Conservation (phyloP, 2,888 invertebrate species). For the Aelia acuminata region DNA sequence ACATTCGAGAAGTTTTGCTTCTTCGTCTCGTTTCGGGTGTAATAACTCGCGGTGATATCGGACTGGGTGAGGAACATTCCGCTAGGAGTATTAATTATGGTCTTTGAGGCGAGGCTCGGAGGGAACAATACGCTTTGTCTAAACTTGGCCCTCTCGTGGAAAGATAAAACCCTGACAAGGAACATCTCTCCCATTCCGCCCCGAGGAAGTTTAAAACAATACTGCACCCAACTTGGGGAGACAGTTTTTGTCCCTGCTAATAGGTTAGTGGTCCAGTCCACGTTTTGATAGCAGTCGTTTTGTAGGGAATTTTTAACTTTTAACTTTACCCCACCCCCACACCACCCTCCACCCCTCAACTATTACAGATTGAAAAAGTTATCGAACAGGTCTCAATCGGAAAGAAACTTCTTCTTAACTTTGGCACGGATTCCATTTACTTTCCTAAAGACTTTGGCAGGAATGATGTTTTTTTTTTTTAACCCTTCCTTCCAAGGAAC, state of each 20-base stretch:
- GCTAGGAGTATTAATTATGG: conserved; percentile 26
- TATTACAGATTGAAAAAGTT: conserved; percentile 32
- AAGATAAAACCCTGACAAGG: conserved; percentile 56
- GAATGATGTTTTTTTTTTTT: neutral
- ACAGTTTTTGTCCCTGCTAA: conserved; percentile 53
- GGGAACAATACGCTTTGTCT: conserved; percentile 53
- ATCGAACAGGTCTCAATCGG: neutral
- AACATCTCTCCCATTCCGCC: neutral
- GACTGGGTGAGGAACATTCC: neutral
- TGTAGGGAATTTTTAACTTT: conserved; percentile 16
- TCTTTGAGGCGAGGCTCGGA: neutral
- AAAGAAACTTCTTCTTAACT: neutral
- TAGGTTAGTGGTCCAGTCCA: conserved; percentile 42
- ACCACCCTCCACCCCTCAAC: no score
- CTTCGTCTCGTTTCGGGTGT: no score
- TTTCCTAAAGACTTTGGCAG: neutral
- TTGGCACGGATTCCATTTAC: neutral
- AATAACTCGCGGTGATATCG: neutral
- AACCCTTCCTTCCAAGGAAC: neutral
- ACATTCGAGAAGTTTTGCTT: no score
- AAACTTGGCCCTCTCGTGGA: conserved; percentile 41
- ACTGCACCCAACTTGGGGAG: neutral
- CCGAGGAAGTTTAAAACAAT: conserved; percentile 54
- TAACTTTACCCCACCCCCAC: neutral
- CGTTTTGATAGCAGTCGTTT: conserved; percentile 36